Conservation (phyloP, 2,888 invertebrate genomes). For the Acrobasis repandana region DNA sequence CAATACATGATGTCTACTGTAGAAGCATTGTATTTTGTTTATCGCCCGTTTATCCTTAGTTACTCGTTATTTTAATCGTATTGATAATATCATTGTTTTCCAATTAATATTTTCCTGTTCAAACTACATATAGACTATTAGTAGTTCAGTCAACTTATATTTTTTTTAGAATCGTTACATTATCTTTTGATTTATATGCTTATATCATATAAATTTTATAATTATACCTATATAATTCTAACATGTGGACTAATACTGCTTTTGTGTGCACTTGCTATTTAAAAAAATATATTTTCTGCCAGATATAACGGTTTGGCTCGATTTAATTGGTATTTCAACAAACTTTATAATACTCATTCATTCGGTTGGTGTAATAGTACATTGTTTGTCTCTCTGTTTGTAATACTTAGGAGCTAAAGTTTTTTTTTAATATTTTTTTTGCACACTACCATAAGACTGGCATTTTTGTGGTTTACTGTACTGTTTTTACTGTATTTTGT, state of each 20-base stretch:
- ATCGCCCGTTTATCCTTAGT: background rate
- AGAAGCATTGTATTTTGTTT: constrained; percentile 12
- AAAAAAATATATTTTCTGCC: constrained; percentile 9
- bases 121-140: no score
- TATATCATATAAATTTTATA: no score
- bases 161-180: no score
- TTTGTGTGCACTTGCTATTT: background rate
- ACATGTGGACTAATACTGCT: constrained; percentile 2
- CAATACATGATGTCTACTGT: background rate
- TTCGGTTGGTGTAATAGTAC: background rate
- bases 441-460: background rate
- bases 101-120: background rate
- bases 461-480: no score
- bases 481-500: no score
- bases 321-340: background rate
- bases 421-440: no score
- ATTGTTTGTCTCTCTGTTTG: background rate
- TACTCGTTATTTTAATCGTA: constrained; percentile 1
- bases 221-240: background rate
- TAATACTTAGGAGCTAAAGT: background rate
- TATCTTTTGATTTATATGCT: no score
- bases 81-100: background rate
- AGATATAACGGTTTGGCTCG: constrained; percentile 8
- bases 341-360: background rate
- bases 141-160: no score